These are phyloP conservation scores for Wiebesia pumilae DNA, from an alignment of 1,140 invertebrate species.

Conservation along the genomic window DNA sequence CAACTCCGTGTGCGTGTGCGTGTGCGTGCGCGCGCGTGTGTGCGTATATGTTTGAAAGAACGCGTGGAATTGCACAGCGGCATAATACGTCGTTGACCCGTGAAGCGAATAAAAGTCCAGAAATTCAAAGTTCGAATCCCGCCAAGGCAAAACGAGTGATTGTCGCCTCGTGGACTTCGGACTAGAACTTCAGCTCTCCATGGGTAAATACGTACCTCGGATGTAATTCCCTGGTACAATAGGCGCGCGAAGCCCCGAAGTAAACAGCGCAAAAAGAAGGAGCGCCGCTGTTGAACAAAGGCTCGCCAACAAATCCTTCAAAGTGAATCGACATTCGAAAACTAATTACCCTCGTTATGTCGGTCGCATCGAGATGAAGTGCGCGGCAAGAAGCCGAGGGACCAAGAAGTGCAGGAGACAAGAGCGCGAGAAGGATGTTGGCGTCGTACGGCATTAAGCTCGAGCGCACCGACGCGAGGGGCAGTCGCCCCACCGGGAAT, in stretches of 20 bases:
- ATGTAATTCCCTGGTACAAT: not conserved
- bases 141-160: not conserved
- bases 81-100: not conserved
- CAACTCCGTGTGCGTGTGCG: no score
- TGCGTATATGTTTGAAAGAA: not conserved
- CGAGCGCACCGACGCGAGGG: not conserved
- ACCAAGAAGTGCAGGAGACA: not conserved
- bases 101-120: not conserved
- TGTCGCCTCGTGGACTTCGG: not conserved
- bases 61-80: not conserved
- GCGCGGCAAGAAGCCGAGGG: not conserved
- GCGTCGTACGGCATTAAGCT: constrained; percentile 2
- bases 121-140: not conserved
- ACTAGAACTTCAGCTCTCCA: not conserved
- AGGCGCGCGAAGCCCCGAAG: not conserved
- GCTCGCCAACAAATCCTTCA: not conserved
- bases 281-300: not conserved
- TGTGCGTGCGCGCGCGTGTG: no score
- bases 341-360: constrained; percentile 9
- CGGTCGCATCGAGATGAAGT: not conserved
- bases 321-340: not conserved
- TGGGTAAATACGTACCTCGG: not conserved
- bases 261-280: constrained; percentile 7
- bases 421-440: not conserved
- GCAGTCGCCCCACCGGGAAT: constrained; percentile 9